Evolutionary conservation across 2,888 invertebrate genomes (phyloP).

Genomic region (Congeria kusceri): DNA sequence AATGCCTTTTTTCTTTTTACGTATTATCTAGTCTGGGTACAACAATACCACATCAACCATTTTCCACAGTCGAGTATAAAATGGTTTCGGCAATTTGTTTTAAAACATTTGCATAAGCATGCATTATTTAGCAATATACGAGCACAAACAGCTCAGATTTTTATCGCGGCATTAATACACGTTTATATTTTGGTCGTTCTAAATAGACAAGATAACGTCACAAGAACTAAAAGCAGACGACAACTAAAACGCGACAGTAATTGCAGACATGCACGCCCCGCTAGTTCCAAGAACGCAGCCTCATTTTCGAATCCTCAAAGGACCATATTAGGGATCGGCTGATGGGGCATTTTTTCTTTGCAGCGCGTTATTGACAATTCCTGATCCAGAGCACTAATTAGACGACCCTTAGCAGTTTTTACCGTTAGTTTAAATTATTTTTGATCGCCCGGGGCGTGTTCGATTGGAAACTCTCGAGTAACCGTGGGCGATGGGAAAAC

Average conservation of each 20-base stretch:
- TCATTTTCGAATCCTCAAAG: background rate
- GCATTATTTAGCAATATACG: too few species aligned
- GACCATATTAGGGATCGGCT: background rate
- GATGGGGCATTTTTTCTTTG: background rate
- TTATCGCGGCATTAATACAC: too few species aligned
- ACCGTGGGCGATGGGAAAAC: background rate
- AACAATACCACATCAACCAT: too few species aligned
- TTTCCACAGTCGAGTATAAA: too few species aligned
- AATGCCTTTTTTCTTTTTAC: too few species aligned
- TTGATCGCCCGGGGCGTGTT: constrained; percentile 47
- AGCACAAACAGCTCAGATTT: too few species aligned
- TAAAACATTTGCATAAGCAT: too few species aligned
- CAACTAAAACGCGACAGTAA: constrained; percentile 10
- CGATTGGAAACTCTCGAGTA: constrained; percentile 28
- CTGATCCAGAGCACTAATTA: constrained; percentile 46
- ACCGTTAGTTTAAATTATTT: constrained; percentile 59
- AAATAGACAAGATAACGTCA: background rate
- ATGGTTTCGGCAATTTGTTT: too few species aligned
- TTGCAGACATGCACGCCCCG: constrained; percentile 5
- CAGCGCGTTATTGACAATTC: constrained; percentile 6
- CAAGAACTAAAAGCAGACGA: background rate
- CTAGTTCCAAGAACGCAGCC: too few species aligned
- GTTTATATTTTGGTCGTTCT: too few species aligned
- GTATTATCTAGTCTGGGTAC: too few species aligned
- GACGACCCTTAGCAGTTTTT: constrained; percentile 41